phyloP scores from a whole-genome alignment of 2,797 vertebrate genomes.

The Amniataba percoides region DNA sequence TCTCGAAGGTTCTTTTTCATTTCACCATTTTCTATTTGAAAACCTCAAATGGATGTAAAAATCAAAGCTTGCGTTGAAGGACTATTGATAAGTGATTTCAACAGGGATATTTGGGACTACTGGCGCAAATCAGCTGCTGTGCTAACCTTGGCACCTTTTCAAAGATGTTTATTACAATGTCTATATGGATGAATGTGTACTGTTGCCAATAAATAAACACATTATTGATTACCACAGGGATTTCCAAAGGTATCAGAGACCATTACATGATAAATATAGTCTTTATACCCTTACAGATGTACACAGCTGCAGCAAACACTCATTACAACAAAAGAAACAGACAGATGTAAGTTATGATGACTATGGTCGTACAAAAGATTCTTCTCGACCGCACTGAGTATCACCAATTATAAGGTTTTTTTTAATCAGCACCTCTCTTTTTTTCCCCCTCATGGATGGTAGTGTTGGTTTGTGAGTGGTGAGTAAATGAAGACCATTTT shows the following conservation, averaged over 20 bases:
- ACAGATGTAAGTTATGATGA: neutral
- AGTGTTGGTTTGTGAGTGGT: slow-evolving; percentile 77
- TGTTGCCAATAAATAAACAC: neutral
- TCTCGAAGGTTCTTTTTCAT: slow-evolving; percentile 7
- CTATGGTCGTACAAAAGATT: slow-evolving; percentile 19
- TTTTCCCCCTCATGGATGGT: slow-evolving; percentile 39
- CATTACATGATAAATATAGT: neutral
- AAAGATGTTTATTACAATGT: slow-evolving; percentile 2
- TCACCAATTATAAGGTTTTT: slow-evolving; percentile 79
- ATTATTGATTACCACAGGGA: slow-evolving; percentile 16
- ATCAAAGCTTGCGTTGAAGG: slow-evolving; percentile 25
- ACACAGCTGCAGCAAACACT: neutral
- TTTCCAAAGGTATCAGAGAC: neutral
- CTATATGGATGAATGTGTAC: slow-evolving; percentile 14
- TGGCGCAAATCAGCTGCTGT: neutral
- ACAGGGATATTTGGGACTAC: neutral
- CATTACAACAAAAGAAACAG: neutral
- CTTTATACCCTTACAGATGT: neutral
- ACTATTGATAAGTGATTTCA: slow-evolving; percentile 34
- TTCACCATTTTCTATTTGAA: slow-evolving; percentile 62
- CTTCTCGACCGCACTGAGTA: slow-evolving; percentile 10
- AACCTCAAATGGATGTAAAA: slow-evolving; percentile 10
- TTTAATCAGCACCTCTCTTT: slow-evolving; percentile 60
- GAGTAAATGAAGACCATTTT: slow-evolving; percentile 89
- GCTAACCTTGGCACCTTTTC: slow-evolving; percentile 19